Evolutionary conservation across 1,140 invertebrate genomes (phyloP).

Genomic region (Apis florea): DNA sequence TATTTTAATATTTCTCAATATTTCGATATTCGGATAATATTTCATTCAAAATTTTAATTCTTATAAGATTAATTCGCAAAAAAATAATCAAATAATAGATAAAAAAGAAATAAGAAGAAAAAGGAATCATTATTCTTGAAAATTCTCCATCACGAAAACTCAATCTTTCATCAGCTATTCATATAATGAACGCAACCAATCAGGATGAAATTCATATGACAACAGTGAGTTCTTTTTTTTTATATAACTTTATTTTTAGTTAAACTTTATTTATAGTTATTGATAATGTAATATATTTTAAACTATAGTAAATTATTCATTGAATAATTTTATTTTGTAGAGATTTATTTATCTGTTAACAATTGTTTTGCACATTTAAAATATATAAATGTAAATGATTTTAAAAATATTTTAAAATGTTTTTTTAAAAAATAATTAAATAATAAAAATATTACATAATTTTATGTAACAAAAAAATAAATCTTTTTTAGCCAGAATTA

Average conservation of each 20-base stretch:
- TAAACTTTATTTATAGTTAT: background rate
- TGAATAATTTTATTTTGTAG: background rate
- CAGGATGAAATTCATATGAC: slow-evolving; percentile 76
- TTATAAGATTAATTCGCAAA: background rate
- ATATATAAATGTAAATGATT: too few species aligned
- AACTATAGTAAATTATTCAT: background rate
- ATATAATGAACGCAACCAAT: slow-evolving; percentile 66
- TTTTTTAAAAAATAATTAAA: background rate
- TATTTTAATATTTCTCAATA: slow-evolving; percentile 30
- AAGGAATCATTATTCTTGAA: slow-evolving; percentile 8
- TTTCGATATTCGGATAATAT: background rate
- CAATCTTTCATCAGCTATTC: slow-evolving; percentile 7
- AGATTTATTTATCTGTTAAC: background rate
- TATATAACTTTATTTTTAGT: background rate
- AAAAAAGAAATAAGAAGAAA: background rate
- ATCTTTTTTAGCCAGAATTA: slow-evolving; percentile 79
- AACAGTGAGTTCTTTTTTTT: slow-evolving; percentile 65
- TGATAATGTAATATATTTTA: background rate
- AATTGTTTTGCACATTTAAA: background rate
- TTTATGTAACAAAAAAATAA: background rate
- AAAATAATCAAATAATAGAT: background rate
- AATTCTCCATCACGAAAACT: slow-evolving; percentile 3
- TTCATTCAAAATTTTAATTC: background rate
- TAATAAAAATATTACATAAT: background rate
- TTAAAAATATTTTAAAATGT: background rate